Base-by-base conservation (phyloP, 2,797 vertebrate species). In the Tapera naevia region DNA sequence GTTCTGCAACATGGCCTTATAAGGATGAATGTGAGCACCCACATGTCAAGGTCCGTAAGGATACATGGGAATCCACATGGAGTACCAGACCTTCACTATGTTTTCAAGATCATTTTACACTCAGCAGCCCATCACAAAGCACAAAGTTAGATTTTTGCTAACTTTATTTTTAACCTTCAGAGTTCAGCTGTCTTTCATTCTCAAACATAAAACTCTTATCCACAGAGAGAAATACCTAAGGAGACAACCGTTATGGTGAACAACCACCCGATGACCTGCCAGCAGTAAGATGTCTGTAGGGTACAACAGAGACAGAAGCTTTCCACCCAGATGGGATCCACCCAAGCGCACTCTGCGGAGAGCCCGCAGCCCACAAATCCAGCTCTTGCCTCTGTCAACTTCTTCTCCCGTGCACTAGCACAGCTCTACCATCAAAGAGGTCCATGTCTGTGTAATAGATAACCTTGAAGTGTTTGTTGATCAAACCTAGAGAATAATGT, bases 41-140 rank as follows among this genome's bases (percentile, higher is more conserved):
- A 7, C 35, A 5, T 45, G 5, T 15, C 3, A 8, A 28, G 88
- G 41, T 9, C 35, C 14, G 39, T 41, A 41, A 41, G 39, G 39
- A 41, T 71, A 9, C 32, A 8, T 15, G 32, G 45, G 56, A 30
- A 33, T 58, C 32, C 48, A 4, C 9, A 5, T 0, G 4, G 25
- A 5, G n/a, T 2, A 13, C 70, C 64, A 41, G 17, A 3, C 25
- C 41, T 28, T 17, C 2, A 4, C 2, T 16, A 2, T 0, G 2
- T 14, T 32, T 33, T 33, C 28, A 13, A 7, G 51, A 9, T 9
- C 6, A 9, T 7, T 25, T 48, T 10, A 11, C 2, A 4, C 45
- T 22, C 32, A 78, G n/a, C 16, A 50, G 28, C 22, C 41, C 62
- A 25, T 6, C 75, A 27, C 75, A 39, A 53, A 50, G 23, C 75